Evolutionary conservation across 2,113 vertebrate genomes (phyloP).

Genomic region (Puntigrus tetrazona): DNA sequence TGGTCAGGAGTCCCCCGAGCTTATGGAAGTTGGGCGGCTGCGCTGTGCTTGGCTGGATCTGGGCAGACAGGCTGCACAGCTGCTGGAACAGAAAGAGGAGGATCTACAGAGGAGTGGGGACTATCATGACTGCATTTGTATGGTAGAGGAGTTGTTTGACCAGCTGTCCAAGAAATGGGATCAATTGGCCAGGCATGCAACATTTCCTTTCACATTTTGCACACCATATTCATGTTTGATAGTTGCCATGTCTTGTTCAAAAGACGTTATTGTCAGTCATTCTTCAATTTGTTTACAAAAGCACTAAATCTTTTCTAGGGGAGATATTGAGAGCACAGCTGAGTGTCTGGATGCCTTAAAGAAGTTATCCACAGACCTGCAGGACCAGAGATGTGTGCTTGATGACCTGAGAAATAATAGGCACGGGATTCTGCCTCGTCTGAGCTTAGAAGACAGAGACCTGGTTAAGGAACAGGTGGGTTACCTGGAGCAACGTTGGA

Average conservation of each 20-base stretch:
- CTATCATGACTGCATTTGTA: slow-evolving; percentile 84
- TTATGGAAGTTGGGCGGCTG: slow-evolving; percentile 83
- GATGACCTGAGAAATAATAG: slow-evolving; percentile 90
- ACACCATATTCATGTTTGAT: not conserved
- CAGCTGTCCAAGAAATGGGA: slow-evolving; percentile 96
- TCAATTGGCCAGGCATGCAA: slow-evolving; percentile 87
- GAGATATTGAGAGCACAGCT: slow-evolving; percentile 91
- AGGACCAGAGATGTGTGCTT: slow-evolving; percentile 83
- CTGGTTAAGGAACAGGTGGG: slow-evolving; percentile 89
- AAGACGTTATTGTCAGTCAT: not conserved
- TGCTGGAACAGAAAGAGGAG: slow-evolving; percentile 85
- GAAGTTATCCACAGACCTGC: slow-evolving; percentile 82
- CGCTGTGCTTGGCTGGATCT: slow-evolving; percentile 88
- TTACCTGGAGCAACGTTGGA: slow-evolving; percentile 91
- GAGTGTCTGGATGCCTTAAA: slow-evolving; percentile 87
- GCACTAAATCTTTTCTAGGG: slow-evolving; percentile 69
- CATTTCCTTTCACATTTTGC: not conserved
- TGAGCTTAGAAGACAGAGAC: slow-evolving; percentile 90
- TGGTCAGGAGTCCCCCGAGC: slow-evolving; percentile 84
- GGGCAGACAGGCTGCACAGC: slow-evolving; percentile 81
- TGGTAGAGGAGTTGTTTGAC: slow-evolving; percentile 88
- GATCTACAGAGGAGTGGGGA: slow-evolving; percentile 88
- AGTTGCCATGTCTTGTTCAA: not conserved
- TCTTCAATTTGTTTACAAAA: slow-evolving; percentile 4
- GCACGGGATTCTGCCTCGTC: slow-evolving; percentile 84